Conservation (phyloP, 2,113 vertebrate species). For the Condylura cristata region DNA sequence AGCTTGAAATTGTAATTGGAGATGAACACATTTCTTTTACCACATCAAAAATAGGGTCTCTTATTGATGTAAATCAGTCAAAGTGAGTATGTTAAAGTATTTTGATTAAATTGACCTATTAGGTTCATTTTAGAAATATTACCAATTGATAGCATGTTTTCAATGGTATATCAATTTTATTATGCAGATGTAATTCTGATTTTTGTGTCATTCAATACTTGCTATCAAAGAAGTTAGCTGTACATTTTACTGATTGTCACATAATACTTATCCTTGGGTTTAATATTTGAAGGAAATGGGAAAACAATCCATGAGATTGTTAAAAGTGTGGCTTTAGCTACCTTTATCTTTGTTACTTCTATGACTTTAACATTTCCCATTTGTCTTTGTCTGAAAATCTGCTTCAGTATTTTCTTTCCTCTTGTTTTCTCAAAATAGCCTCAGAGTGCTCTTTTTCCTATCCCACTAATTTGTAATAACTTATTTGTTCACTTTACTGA, state of each 20-base stretch:
- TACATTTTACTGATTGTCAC: neutral
- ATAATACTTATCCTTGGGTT: neutral
- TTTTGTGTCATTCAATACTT: conserved; percentile 23
- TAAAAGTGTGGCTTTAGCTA: neutral
- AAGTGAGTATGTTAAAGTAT: conserved; percentile 89
- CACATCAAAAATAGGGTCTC: conserved; percentile 98
- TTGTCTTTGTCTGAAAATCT: neutral
- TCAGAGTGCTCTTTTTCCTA: neutral
- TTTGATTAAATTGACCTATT: neutral
- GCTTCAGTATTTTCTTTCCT: neutral
- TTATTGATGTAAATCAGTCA: conserved; percentile 98
- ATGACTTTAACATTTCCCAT: neutral
- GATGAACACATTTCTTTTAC: conserved; percentile 99
- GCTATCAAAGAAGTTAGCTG: neutral
- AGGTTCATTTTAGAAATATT: neutral
- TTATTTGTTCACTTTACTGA: neutral
- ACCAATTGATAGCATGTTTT: neutral
- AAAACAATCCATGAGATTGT: too few relatives aligned
- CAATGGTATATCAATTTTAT: neutral
- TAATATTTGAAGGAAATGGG: neutral
- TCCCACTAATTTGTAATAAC: neutral
- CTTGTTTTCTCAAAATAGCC: neutral
- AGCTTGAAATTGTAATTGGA: conserved; percentile 98
- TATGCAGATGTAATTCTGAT: neutral
- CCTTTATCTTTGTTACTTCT: too few relatives aligned